Evolutionary conservation across 2,113 vertebrate genomes (phyloP).

Genomic region (Microtus oregoni): DNA sequence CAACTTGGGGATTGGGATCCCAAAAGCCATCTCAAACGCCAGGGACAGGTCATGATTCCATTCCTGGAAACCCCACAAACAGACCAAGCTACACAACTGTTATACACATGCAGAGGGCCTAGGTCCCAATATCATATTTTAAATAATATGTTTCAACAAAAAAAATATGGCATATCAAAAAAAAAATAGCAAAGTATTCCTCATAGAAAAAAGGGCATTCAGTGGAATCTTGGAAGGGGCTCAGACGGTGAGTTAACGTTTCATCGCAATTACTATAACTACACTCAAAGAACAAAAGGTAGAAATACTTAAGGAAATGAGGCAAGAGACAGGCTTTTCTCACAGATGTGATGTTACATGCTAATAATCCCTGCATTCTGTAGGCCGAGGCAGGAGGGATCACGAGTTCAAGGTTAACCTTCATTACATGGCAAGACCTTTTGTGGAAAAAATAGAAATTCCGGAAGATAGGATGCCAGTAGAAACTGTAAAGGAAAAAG

Average conservation of each 20-base stretch:
- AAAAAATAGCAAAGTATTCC: not conserved
- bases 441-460: not conserved
- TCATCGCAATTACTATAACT: not conserved
- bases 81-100: not conserved
- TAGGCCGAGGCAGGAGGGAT: not conserved
- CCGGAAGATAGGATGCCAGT: not conserved
- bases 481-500: conserved; percentile 19
- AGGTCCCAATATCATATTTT: not conserved
- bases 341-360: not conserved
- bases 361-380: not conserved
- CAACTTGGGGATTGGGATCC: not conserved
- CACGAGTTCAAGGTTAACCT: not conserved
- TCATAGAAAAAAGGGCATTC: not conserved
- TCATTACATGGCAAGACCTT: not conserved
- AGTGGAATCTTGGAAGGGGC: conserved; percentile 11
- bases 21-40: not conserved
- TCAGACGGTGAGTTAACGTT: conserved; percentile 5
- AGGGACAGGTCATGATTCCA: not conserved
- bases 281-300: conserved; percentile 27
- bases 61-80: not conserved
- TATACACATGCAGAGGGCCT: not conserved
- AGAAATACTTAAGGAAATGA: conserved; percentile 30
- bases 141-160: conserved; percentile 32
- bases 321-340: not conserved
- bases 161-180: not conserved